Evolutionary conservation across 1,140 invertebrate species (phyloP).

Genomic region (Cylas formicarius): DNA sequence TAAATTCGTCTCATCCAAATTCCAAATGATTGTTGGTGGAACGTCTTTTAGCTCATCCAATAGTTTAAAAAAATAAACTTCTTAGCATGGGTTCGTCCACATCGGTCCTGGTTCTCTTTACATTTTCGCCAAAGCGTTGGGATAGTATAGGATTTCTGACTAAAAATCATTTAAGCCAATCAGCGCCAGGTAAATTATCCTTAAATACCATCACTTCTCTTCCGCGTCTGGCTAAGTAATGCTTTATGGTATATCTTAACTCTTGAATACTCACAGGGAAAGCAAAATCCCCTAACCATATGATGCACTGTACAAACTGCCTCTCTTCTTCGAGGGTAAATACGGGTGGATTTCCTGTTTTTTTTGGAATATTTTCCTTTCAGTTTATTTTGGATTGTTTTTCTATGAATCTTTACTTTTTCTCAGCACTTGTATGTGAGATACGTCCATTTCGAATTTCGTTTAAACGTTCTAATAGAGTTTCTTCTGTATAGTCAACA

Average conservation of each 20-base stretch:
- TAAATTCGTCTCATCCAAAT: constrained; percentile 1
- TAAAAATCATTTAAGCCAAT: constrained; percentile 4
- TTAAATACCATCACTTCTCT: constrained; percentile 6
- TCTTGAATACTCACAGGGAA: constrained; percentile 4
- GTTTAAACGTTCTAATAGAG: too few species aligned
- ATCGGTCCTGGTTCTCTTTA: constrained; percentile 5
- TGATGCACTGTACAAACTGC: constrained; percentile 5
- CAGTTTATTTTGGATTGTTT: constrained; percentile 2
- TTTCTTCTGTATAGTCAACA: too few species aligned
- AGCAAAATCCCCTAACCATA: neutral
- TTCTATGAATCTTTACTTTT: constrained; percentile 1
- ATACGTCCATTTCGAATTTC: too few species aligned
- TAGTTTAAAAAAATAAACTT: neutral
- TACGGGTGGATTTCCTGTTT: neutral
- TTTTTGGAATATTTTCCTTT: constrained; percentile 1
- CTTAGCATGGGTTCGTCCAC: neutral
- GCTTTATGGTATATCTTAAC: neutral
- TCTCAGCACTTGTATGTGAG: too few species aligned
- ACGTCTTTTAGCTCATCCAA: neutral
- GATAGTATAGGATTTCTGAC: neutral
- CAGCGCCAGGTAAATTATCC: constrained; percentile 10
- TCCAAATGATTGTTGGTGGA: constrained; percentile 6
- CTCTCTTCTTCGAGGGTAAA: neutral
- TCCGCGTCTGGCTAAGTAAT: constrained; percentile 5
- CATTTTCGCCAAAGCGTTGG: constrained; percentile 1